Conservation (phyloP, 1,140 invertebrate species). For the Thrips palmi region DNA sequence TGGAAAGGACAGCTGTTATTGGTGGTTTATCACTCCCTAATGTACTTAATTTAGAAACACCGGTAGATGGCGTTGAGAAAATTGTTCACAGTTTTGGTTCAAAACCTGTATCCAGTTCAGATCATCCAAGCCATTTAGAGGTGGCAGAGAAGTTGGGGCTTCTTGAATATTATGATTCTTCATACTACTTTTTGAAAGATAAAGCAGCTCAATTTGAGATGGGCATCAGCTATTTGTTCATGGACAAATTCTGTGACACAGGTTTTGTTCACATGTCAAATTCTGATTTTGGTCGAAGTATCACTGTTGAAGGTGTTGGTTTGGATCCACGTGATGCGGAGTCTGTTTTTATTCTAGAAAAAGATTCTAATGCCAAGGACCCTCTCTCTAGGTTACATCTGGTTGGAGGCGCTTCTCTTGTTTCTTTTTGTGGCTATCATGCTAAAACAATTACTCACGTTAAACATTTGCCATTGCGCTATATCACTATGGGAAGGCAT, state of each 20-base stretch:
- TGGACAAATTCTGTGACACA: slow-evolving; percentile 24
- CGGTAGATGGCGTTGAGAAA: slow-evolving; percentile 18
- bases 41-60: slow-evolving; percentile 37
- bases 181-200: slow-evolving; percentile 38
- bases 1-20: slow-evolving; percentile 37
- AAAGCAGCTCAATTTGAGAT: slow-evolving; percentile 44
- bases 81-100: slow-evolving; percentile 25
- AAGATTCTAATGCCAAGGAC: slow-evolving; percentile 24
- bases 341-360: slow-evolving; percentile 32
- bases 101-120: slow-evolving; percentile 19
- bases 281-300: slow-evolving; percentile 43
- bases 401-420: slow-evolving; percentile 38
- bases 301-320: slow-evolving; percentile 46
- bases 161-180: slow-evolving; percentile 35
- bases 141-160: slow-evolving; percentile 30
- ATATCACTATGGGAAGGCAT: slow-evolving; percentile 37
- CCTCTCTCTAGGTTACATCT: slow-evolving; percentile 45
- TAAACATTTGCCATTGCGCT: slow-evolving; percentile 35
- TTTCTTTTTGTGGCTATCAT: slow-evolving; percentile 41
- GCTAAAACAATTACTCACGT: slow-evolving; percentile 33
- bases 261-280: slow-evolving; percentile 36
- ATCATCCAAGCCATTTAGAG: slow-evolving; percentile 28
- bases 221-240: slow-evolving; percentile 31
- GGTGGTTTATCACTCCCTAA: slow-evolving; percentile 42
- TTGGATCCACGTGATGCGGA: slow-evolving; percentile 30